A percentile compares a stretch with the other conserved stretches of the same genome.
Evolutionary conservation across 2,113 vertebrate genomes (phyloP).

Genomic region (Myrmecophaga tridactyla): DNA sequence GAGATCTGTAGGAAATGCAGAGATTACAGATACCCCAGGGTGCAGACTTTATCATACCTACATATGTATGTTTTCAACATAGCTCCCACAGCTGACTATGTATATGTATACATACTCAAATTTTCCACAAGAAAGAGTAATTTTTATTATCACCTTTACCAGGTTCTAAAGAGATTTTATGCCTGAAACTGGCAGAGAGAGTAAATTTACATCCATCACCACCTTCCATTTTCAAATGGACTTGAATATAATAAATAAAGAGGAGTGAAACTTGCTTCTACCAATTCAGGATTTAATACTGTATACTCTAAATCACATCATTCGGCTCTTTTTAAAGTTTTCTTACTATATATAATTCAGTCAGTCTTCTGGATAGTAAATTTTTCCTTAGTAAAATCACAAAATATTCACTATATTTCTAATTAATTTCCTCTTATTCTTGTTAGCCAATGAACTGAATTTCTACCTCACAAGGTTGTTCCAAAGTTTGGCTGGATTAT

Average conservation of each 20-base stretch:
- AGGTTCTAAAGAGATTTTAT: slow-evolving; percentile 57
- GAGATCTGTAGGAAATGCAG: slow-evolving; percentile 7
- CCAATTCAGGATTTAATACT: slow-evolving; percentile 33
- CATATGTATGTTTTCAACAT: background rate
- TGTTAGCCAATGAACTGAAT: slow-evolving; percentile 44
- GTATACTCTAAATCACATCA: slow-evolving; percentile 48
- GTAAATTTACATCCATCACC: slow-evolving; percentile 43
- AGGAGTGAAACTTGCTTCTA: slow-evolving; percentile 45
- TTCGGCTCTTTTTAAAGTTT: slow-evolving; percentile 56
- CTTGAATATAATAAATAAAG: slow-evolving; percentile 57
- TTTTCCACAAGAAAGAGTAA: slow-evolving; percentile 42
- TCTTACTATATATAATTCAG: slow-evolving; percentile 23
- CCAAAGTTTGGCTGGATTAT: slow-evolving; percentile 26
- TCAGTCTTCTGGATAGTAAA: background rate
- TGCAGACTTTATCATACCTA: background rate
- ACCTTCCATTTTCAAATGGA: slow-evolving; percentile 40
- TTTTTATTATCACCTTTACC: slow-evolving; percentile 67
- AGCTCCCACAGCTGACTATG: background rate
- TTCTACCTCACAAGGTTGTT: slow-evolving; percentile 14
- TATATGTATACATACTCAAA: background rate
- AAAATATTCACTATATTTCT: slow-evolving; percentile 55
- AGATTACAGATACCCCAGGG: background rate
- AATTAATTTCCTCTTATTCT: slow-evolving; percentile 60
- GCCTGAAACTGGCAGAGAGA: slow-evolving; percentile 60
- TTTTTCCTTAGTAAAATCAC: slow-evolving; percentile 48